These are phyloP conservation scores for Premnoplex brunnescens DNA, from an alignment of 2,797 vertebrate species.

Conservation along the genomic window DNA sequence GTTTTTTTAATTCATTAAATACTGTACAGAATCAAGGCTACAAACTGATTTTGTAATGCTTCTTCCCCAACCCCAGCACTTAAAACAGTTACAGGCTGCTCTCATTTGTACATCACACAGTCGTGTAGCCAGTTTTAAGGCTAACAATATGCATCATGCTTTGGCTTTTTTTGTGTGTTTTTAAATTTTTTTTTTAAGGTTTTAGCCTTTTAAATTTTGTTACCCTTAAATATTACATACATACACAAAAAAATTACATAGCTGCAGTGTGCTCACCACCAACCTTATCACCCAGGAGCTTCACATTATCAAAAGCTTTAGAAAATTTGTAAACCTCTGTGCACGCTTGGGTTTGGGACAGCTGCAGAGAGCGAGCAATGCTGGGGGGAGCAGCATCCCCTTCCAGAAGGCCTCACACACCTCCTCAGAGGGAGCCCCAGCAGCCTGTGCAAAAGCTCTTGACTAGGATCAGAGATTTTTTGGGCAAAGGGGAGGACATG, in stretches of 20 bases:
- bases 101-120: conserved; percentile 87
- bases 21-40: conserved; percentile 87
- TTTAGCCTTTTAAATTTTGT: conserved; percentile 77
- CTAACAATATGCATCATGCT: conserved; percentile 94
- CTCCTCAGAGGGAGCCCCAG: neutral
- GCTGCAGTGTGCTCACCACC: conserved; percentile 80
- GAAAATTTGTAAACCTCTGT: conserved; percentile 80
- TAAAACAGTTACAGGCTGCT: conserved; percentile 88
- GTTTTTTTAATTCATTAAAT: conserved; percentile 73
- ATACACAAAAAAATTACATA: conserved; percentile 84
- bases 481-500: neutral
- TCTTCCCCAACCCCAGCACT: conserved; percentile 59
- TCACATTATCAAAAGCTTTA: conserved; percentile 87
- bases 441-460: conserved; percentile 21
- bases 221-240: conserved; percentile 87
- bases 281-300: conserved; percentile 75
- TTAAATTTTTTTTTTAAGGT: conserved; percentile 54
- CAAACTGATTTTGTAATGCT: conserved; percentile 78
- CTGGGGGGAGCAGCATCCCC: neutral
- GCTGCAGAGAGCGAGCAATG: neutral
- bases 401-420: neutral
- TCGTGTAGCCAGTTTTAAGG: conserved; percentile 84
- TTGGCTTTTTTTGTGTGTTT: conserved; percentile 84
- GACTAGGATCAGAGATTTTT: neutral
- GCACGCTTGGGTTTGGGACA: conserved; percentile 35